Conservation (phyloP, 2,888 invertebrate species). For the Galeopsomyia nigrocyanea region DNA sequence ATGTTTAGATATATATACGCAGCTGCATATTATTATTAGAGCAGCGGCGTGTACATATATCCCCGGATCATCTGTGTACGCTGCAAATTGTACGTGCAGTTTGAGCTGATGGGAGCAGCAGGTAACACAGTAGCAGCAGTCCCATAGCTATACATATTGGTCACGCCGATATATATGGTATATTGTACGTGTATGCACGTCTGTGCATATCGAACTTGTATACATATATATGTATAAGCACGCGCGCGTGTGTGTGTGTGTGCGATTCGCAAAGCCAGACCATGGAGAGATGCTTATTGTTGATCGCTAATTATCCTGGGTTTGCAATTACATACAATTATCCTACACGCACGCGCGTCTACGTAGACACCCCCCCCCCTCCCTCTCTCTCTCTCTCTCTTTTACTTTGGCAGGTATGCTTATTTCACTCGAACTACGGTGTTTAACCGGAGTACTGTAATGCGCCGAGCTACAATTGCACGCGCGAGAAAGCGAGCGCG, state of each 20-base stretch:
- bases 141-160: not conserved
- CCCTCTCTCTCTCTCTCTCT: constrained; percentile 24
- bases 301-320: constrained; percentile 66
- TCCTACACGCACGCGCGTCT: constrained; percentile 60
- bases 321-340: constrained; percentile 65
- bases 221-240: not conserved
- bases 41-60: too few relatives aligned
- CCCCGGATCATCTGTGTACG: not conserved
- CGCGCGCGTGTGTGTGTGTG: not conserved
- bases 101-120: constrained; percentile 13
- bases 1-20: too few relatives aligned
- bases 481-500: too few relatives aligned
- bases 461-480: too few relatives aligned
- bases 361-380: constrained; percentile 49
- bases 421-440: too few relatives aligned
- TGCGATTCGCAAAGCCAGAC: constrained; percentile 6
- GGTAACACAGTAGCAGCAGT: not conserved
- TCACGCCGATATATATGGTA: too few relatives aligned
- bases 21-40: too few relatives aligned
- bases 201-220: constrained; percentile 1
- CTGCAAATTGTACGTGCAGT: constrained; percentile 18
- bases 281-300: constrained; percentile 60
- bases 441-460: too few relatives aligned
- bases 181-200: too few relatives aligned
- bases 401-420: not conserved